These are phyloP conservation scores for Meiosimyza decipiens DNA, from an alignment of 2,888 invertebrate species.

Conservation along the genomic window DNA sequence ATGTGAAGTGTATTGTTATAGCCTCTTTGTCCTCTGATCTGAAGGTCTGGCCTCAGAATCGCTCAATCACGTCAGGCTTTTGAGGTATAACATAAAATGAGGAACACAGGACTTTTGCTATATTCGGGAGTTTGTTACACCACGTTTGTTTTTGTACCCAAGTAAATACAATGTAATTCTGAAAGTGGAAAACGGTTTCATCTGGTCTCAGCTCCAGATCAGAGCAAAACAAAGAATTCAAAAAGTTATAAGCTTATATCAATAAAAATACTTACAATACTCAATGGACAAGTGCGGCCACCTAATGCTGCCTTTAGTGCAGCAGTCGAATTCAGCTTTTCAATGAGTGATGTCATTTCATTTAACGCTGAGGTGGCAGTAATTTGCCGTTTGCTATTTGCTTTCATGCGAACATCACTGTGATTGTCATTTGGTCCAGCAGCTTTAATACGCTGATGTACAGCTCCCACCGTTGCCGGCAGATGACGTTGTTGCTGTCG, in stretches of 20 bases:
- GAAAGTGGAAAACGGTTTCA: no score
- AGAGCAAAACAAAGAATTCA: neutral
- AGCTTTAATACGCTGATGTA: constrained; percentile 35
- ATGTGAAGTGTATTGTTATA: no score
- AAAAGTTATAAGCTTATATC: neutral
- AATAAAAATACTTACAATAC: constrained; percentile 59
- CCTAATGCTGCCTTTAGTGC: constrained; percentile 37
- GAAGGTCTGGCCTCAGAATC: no score
- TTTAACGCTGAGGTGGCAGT: constrained; percentile 35
- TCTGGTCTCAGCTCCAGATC: no score
- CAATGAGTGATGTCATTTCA: constrained; percentile 48
- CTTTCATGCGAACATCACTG: constrained; percentile 35
- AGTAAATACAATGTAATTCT: no score
- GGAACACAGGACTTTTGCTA: no score
- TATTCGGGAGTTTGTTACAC: no score
- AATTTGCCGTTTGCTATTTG: constrained; percentile 3
- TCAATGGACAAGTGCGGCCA: constrained; percentile 61
- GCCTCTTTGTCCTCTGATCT: no score
- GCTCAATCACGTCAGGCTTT: no score
- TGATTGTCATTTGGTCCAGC: constrained; percentile 18
- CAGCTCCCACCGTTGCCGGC: neutral
- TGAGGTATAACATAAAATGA: no score
- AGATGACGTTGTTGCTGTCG: constrained; percentile 33
- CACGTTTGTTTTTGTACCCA: no score
- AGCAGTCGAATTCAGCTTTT: constrained; percentile 47